Base-by-base conservation (phyloP, 2,797 vertebrate genomes). In the Erethizon dorsatum region DNA sequence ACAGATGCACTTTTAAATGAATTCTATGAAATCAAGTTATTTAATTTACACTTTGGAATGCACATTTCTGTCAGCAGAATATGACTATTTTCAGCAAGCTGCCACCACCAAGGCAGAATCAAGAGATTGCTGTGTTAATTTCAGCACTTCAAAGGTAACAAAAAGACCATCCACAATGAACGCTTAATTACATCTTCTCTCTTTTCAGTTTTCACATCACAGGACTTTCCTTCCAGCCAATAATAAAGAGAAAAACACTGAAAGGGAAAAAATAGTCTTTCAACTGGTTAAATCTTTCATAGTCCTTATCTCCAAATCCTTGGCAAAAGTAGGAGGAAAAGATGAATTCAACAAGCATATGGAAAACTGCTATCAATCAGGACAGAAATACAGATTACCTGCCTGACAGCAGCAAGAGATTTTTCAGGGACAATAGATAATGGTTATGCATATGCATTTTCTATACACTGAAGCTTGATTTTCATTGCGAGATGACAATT, bases 151-250 rank as follows among this genome's bases (percentile, higher is more conserved):
- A 97, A 95, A 98, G 94, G 95, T 96, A 97, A 97, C 88, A 83
- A 96, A 97, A 92, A 91, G 95, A 96, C 80, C 57, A 63, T 80
- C 94, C 83, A 97, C 94, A 97, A 97, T 91, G 79, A 92, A 71
- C 0, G 71, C 90, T 94, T 98, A 98, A 97, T 97, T 98, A 96
- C 93, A 94, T 97, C 96, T 97, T 97, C 73, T 92, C 85, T 83
- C 86, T 85, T 84, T 96, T 93, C 90, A 96, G 80, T 57, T 96
- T 92, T 97, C 83, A 84, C 77, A 84, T 88, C 90, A 82, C 85
- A 93, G 31, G 56, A 47, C 50, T 95, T 95, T 97, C 80, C 77
- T 97, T 88, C 88, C 90, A 96, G 96, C 96, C 45, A 86, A 88
- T 83, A 90, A 96, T 33, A 91, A 93, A 94, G 41, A 45, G 61